These are phyloP conservation scores for Antheraea yamamai DNA, from an alignment of 2,888 invertebrate species.

Conservation along the genomic window DNA sequence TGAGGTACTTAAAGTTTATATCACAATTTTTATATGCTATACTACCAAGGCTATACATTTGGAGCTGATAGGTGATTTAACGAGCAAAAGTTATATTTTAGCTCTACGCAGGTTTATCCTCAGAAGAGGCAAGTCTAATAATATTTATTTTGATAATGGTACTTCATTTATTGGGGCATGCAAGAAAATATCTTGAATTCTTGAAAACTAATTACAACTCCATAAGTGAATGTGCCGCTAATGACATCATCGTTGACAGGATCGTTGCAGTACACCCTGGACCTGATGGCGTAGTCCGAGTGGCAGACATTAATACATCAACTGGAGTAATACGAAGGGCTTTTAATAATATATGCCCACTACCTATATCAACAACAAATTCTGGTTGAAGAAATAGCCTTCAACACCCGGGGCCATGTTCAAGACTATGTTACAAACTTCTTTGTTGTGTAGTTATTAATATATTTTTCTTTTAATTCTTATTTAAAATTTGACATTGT, in stretches of 20 bases:
- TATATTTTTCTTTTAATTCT: too few relatives aligned
- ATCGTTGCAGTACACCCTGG: slow-evolving; percentile 10
- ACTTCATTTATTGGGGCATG: slow-evolving; percentile 35
- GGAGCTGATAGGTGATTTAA: slow-evolving; percentile 34
- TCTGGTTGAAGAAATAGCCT: neutral
- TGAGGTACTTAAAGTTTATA: neutral
- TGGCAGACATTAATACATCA: neutral
- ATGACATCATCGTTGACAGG: slow-evolving; percentile 13
- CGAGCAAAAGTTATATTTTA: slow-evolving; percentile 28
- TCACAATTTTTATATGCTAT: slow-evolving; percentile 30
- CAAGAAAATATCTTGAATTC: slow-evolving; percentile 27
- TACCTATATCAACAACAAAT: neutral
- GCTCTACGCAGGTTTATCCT: slow-evolving; percentile 33
- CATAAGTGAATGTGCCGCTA: neutral
- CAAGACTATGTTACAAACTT: neutral
- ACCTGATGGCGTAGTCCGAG: slow-evolving; percentile 5
- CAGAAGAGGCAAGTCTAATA: slow-evolving; percentile 26
- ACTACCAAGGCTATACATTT: slow-evolving; percentile 31
- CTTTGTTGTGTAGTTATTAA: too few relatives aligned
- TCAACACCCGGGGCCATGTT: neutral
- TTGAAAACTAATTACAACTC: slow-evolving; percentile 4
- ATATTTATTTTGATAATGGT: slow-evolving; percentile 31
- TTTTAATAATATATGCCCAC: slow-evolving; percentile 6
- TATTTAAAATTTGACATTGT: too few relatives aligned
- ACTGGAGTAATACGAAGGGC: neutral